phyloP scores from a whole-genome alignment of 1,140 invertebrate genomes.

The Drosophila nigrodunni region DNA sequence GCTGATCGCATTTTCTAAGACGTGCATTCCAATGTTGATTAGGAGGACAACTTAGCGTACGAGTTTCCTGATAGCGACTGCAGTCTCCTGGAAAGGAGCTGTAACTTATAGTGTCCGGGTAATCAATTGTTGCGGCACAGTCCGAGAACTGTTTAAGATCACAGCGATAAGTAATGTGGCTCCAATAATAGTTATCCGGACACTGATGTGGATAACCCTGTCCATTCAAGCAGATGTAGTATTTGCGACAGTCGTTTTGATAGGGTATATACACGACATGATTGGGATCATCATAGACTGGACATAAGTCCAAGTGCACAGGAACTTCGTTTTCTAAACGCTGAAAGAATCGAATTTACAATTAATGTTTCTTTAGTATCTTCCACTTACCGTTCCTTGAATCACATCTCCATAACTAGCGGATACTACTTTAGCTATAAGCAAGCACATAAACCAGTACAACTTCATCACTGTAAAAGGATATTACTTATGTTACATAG shows the following conservation, averaged over 20 bases:
- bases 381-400: slow-evolving; percentile 16
- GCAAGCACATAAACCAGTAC: slow-evolving; percentile 7
- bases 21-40: slow-evolving; percentile 45
- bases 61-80: slow-evolving; percentile 42
- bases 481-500: background rate
- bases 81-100: slow-evolving; percentile 50
- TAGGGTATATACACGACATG: slow-evolving; percentile 45
- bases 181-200: slow-evolving; percentile 63
- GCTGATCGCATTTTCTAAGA: slow-evolving; percentile 32
- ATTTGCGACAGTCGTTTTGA: slow-evolving; percentile 61
- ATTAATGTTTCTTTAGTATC: background rate
- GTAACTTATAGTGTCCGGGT: slow-evolving; percentile 10
- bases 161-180: slow-evolving; percentile 54
- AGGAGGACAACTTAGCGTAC: slow-evolving; percentile 17
- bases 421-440: background rate
- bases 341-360: slow-evolving; percentile 1
- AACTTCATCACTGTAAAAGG: slow-evolving; percentile 10
- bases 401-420: background rate
- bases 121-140: slow-evolving; percentile 10
- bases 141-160: slow-evolving; percentile 48
- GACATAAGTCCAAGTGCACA: slow-evolving; percentile 28
- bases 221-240: slow-evolving; percentile 50
- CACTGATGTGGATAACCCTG: slow-evolving; percentile 36
- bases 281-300: slow-evolving; percentile 55
- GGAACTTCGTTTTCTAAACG: background rate